These are phyloP conservation scores for Trachymyrmex septentrionalis DNA, from an alignment of 1,140 invertebrate species.

Conservation along the genomic window DNA sequence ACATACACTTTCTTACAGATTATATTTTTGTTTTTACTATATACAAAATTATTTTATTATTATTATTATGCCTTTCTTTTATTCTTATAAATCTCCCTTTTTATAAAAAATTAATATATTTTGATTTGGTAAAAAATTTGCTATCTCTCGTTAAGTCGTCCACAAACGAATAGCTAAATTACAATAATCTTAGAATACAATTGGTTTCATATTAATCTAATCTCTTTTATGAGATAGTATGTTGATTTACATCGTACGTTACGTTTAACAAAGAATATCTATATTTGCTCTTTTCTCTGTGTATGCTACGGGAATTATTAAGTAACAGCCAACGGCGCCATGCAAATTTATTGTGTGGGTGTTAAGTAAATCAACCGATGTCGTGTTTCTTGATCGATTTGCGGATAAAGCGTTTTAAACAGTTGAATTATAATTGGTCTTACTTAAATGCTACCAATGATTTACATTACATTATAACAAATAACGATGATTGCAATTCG, in stretches of 20 bases:
- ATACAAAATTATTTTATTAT: background rate
- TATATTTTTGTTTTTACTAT: slow-evolving; percentile 1
- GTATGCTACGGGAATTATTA: background rate
- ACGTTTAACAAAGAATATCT: background rate
- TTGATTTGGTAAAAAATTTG: background rate
- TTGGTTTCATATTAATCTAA: background rate
- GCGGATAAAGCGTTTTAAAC: background rate
- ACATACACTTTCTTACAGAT: background rate
- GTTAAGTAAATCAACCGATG: slow-evolving; percentile 42
- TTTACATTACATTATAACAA: background rate
- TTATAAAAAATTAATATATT: background rate
- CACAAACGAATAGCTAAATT: background rate
- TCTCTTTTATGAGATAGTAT: background rate
- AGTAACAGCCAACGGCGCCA: slow-evolving; percentile 25
- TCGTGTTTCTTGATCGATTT: background rate
- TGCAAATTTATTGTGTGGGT: slow-evolving; percentile 33
- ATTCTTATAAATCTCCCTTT: background rate
- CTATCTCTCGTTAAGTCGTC: background rate
- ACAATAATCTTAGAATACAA: background rate
- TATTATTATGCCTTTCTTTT: background rate
- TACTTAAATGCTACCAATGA: background rate
- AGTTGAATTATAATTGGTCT: background rate
- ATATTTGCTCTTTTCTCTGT: background rate
- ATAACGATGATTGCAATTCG: background rate
- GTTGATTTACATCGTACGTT: background rate